Evolutionary conservation across 37 sponge, comb jelly and placozoan genomes (phyloP).

Genomic region (Spongilla lacustris): DNA sequence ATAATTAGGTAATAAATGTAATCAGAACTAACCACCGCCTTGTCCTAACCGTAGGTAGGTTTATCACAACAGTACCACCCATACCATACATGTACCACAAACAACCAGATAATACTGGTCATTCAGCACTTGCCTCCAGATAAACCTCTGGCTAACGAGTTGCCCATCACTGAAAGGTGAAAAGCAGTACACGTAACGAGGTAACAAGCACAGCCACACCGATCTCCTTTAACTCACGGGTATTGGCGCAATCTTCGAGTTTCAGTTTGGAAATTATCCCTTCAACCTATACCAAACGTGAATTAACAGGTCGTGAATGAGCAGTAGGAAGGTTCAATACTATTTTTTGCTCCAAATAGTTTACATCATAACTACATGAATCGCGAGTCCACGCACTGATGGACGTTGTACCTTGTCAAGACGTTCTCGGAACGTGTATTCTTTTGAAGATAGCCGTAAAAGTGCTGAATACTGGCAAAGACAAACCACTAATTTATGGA

Average conservation of each 20-base stretch:
- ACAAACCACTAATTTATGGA: background rate
- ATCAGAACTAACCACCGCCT: no score
- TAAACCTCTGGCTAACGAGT: conserved; percentile 55
- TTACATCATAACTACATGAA: no score
- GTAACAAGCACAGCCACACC: background rate
- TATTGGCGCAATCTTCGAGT: conserved; percentile 57
- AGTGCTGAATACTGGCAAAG: conserved; percentile 71
- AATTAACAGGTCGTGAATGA: no score
- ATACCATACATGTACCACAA: no score
- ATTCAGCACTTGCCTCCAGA: conserved; percentile 50
- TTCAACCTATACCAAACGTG: conserved; percentile 45
- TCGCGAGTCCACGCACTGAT: no score
- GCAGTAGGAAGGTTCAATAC: no score
- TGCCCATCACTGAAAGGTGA: conserved; percentile 66
- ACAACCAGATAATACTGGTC: background rate
- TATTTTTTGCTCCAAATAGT: no score
- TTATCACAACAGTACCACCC: no score
- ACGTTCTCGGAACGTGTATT: background rate
- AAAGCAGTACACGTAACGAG: background rate
- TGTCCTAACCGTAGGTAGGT: no score
- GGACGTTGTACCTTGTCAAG: conserved; percentile 5
- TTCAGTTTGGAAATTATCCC: conserved; percentile 53
- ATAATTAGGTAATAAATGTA: no score
- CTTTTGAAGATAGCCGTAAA: conserved; percentile 59
- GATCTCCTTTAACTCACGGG: conserved; percentile 25